Evolutionary conservation across 2,888 invertebrate species (phyloP).

Genomic region (Gibbula magus): DNA sequence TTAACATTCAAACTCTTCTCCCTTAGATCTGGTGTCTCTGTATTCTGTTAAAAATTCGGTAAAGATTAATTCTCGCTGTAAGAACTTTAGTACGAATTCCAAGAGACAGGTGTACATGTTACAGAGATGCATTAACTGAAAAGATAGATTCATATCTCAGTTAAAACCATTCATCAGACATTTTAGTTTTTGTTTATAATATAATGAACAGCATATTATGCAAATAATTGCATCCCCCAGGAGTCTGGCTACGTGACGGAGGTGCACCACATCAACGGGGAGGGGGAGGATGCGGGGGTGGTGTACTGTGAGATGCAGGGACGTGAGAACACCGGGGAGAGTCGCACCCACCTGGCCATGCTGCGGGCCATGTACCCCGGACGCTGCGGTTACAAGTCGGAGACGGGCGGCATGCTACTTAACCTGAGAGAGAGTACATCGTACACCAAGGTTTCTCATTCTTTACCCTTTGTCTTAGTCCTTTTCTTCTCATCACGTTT

Average conservation of each 20-base stretch:
- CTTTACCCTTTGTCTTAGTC: too few species aligned
- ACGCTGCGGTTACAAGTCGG: slow-evolving; percentile 87
- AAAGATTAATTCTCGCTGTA: too few species aligned
- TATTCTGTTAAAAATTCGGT: too few species aligned
- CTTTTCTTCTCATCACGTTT: too few species aligned
- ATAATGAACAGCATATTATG: not conserved
- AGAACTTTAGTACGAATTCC: too few species aligned
- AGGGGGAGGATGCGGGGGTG: slow-evolving; percentile 92
- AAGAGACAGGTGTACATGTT: too few species aligned
- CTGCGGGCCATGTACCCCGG: slow-evolving; percentile 86
- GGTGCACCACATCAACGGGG: slow-evolving; percentile 92
- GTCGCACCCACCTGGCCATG: slow-evolving; percentile 82
- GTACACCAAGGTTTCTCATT: slow-evolving; percentile 84
- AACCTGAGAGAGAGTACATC: slow-evolving; percentile 88
- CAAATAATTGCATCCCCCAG: slow-evolving; percentile 74
- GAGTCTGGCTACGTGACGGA: slow-evolving; percentile 90
- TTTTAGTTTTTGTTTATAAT: too few species aligned
- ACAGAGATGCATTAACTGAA: too few species aligned
- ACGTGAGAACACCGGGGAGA: slow-evolving; percentile 87
- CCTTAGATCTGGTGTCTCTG: too few species aligned
- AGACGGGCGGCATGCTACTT: slow-evolving; percentile 89
- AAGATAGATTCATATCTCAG: too few species aligned
- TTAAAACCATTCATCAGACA: too few species aligned
- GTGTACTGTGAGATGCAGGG: slow-evolving; percentile 98
- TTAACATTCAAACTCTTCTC: too few species aligned